phyloP scores from a whole-genome alignment of 2,888 invertebrate species.

The Eupithecia abbreviata region DNA sequence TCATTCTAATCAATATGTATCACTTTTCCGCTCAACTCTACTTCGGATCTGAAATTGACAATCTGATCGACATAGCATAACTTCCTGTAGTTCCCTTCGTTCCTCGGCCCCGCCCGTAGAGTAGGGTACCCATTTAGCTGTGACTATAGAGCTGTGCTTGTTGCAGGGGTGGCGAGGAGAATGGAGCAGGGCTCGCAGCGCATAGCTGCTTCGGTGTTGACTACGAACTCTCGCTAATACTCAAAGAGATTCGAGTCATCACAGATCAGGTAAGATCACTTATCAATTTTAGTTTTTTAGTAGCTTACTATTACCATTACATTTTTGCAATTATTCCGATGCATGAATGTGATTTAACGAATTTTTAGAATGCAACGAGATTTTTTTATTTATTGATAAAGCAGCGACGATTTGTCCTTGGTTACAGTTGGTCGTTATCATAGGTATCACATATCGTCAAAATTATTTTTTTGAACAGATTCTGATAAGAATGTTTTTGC shows the following conservation, averaged over 20 bases:
- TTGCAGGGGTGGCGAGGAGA: conserved; percentile 84
- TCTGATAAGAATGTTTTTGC: conserved; percentile 58
- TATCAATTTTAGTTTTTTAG: neutral
- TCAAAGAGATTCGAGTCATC: conserved; percentile 96
- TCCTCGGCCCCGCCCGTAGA: conserved; percentile 79
- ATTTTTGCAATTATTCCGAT: neutral
- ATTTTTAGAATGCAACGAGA: neutral
- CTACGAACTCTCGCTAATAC: conserved; percentile 96
- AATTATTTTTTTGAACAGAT: neutral
- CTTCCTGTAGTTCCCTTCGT: conserved; percentile 77
- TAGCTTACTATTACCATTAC: neutral
- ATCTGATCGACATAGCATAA: conserved; percentile 63
- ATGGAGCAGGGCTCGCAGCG: conserved; percentile 90
- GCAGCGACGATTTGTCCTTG: neutral
- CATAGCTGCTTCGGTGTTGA: conserved; percentile 95
- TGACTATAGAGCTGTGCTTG: conserved; percentile 72
- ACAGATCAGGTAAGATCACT: conserved; percentile 89
- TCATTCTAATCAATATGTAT: conserved; percentile 51
- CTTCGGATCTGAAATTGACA: conserved; percentile 69
- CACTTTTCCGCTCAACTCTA: conserved; percentile 56
- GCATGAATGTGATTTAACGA: neutral
- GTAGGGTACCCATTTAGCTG: conserved; percentile 72
- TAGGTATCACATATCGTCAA: neutral
- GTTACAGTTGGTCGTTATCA: neutral
- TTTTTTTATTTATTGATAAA: neutral